A percentile compares a stretch with the other conserved stretches of the same genome.
phyloP scores from a whole-genome alignment of 2,113 vertebrate genomes.

The Caloenas nicobarica region DNA sequence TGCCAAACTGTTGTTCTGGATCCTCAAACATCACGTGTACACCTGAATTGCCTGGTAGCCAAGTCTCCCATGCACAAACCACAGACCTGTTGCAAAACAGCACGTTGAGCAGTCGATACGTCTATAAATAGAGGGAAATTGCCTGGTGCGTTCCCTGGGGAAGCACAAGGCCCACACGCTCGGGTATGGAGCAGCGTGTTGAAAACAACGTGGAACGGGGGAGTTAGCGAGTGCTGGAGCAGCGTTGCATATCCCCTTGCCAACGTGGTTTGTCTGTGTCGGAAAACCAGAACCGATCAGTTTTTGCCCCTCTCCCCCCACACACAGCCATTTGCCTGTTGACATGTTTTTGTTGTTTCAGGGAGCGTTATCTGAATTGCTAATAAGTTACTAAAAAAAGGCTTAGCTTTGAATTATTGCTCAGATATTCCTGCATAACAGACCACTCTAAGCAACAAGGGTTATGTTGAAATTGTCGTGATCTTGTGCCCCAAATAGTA shows the following conservation, averaged over 20 bases:
- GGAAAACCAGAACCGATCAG: fast-evolving
- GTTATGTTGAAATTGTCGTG: neutral
- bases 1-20: neutral
- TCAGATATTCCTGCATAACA: neutral
- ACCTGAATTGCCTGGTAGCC: neutral
- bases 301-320: neutral
- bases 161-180: neutral
- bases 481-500: neutral
- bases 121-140: neutral
- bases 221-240: neutral
- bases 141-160: neutral
- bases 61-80: neutral
- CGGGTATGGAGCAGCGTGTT: neutral
- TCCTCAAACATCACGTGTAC: neutral
- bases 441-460: neutral
- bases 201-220: neutral
- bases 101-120: neutral
- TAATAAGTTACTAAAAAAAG: neutral
- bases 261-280: neutral
- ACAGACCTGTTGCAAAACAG: neutral
- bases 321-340: neutral
- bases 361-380: neutral
- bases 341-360: neutral
- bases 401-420: neutral
- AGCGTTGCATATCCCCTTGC: fast-evolving